These are phyloP conservation scores for Gobio gobio DNA, from an alignment of 2,113 vertebrate species.

Conservation along the genomic window DNA sequence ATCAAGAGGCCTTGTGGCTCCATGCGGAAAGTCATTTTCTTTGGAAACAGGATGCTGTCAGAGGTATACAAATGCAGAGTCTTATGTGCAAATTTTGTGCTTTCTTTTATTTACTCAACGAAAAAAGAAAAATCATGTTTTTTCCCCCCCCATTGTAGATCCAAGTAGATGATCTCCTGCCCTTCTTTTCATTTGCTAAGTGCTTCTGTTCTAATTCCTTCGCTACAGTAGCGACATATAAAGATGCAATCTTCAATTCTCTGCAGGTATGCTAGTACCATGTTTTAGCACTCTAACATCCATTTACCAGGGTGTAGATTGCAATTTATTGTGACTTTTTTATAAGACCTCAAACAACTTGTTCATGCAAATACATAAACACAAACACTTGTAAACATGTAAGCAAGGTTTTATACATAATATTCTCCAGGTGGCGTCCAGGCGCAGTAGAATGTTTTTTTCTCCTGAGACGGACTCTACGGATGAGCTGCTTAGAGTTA, in stretches of 20 bases:
- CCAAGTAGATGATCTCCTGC: constrained; percentile 74
- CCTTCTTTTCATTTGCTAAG: constrained; percentile 78
- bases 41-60: constrained; percentile 81
- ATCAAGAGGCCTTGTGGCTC: constrained; percentile 62
- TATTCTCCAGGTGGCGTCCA: constrained; percentile 80
- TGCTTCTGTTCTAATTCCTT: constrained; percentile 83
- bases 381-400: neutral
- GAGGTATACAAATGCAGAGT: constrained; percentile 74
- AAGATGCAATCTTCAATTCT: constrained; percentile 82
- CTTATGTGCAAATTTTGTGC: neutral
- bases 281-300: neutral
- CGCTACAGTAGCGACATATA: constrained; percentile 80
- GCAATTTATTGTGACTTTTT: neutral
- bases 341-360: neutral
- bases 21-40: constrained; percentile 85
- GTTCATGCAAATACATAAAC: neutral
- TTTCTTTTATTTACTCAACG: neutral
- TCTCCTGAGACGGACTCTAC: constrained; percentile 58
- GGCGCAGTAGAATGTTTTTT: constrained; percentile 80
- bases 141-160: constrained; percentile 74
- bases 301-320: neutral
- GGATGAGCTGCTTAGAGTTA: constrained; percentile 78
- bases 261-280: constrained; percentile 79
- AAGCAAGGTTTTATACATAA: neutral
- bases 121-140: neutral